A percentile compares a stretch with the other conserved stretches of the same genome.
Evolutionary conservation across 2,888 invertebrate genomes (phyloP).

Genomic region (Pheosia tremula): DNA sequence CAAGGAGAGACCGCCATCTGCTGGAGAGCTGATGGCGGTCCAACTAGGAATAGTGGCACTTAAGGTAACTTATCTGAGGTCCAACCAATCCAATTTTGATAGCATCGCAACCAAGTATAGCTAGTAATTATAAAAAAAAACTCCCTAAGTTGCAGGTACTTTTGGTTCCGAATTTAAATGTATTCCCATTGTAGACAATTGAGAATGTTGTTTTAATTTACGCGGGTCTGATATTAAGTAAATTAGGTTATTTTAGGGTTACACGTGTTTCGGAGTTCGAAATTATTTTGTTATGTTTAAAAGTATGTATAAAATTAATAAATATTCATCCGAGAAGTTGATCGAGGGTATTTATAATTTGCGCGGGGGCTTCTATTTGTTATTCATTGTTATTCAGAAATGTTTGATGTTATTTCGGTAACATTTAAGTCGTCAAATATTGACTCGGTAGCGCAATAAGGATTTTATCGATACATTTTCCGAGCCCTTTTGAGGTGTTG

Average conservation of each 20-base stretch:
- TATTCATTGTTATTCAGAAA: background rate
- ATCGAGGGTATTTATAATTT: background rate
- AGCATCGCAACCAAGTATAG: too few species aligned
- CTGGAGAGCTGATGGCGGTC: too few species aligned
- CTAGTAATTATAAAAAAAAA: background rate
- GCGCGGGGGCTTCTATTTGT: background rate
- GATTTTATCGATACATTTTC: too few species aligned
- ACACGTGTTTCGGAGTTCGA: conserved; percentile 2
- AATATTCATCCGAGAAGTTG: background rate
- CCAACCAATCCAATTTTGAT: too few species aligned
- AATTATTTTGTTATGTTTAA: background rate
- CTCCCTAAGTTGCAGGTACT: background rate
- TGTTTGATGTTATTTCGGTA: background rate
- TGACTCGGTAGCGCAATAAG: too few species aligned
- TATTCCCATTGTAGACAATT: conserved; percentile 9
- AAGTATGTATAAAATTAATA: background rate
- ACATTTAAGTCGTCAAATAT: too few species aligned
- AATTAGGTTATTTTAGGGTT: conserved; percentile 5
- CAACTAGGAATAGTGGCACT: too few species aligned
- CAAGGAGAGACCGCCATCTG: too few species aligned
- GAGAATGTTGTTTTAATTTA: conserved; percentile 2
- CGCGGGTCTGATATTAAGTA: background rate
- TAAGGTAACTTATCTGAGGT: too few species aligned
- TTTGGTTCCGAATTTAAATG: conserved; percentile 12
- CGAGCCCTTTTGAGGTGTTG: too few species aligned